A percentile compares a stretch with the other conserved stretches of the same genome.
Evolutionary conservation across 1,140 invertebrate genomes (phyloP).

Genomic region (Eumaeus atala): DNA sequence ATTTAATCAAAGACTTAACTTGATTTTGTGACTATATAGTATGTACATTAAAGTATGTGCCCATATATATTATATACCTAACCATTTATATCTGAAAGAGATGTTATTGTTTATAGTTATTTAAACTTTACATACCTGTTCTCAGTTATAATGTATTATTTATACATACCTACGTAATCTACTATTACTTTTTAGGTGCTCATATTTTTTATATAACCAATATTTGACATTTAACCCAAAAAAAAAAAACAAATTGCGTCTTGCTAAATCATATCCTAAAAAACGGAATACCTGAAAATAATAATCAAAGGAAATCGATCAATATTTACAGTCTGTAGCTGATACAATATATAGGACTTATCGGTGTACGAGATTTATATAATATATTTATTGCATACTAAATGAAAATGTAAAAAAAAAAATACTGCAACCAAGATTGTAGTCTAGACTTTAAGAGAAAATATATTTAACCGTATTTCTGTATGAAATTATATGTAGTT

Average conservation of each 20-base stretch:
- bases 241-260: constrained; percentile 25
- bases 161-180: no score
- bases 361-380: constrained; percentile 57
- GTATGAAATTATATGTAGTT: constrained; percentile 74
- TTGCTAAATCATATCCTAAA: constrained; percentile 58
- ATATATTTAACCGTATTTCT: constrained; percentile 74
- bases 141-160: no score
- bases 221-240: constrained; percentile 11
- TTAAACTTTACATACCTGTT: no score
- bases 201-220: constrained; percentile 14
- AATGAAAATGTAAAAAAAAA: constrained; percentile 69
- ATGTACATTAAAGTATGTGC: no score
- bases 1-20: no score
- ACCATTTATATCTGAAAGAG: no score
- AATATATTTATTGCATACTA: constrained; percentile 68
- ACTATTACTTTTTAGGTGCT: constrained; percentile 5
- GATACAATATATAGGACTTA: constrained; percentile 46
- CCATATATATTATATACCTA: no score
- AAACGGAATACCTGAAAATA: constrained; percentile 65
- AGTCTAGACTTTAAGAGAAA: constrained; percentile 63
- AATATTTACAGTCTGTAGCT: constrained; percentile 63
- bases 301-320: constrained; percentile 50
- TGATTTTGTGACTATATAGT: no score
- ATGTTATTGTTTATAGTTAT: no score
- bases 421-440: constrained; percentile 59